Evolutionary conservation across 2,888 invertebrate species (phyloP).

Genomic region (Orthosia cruda): DNA sequence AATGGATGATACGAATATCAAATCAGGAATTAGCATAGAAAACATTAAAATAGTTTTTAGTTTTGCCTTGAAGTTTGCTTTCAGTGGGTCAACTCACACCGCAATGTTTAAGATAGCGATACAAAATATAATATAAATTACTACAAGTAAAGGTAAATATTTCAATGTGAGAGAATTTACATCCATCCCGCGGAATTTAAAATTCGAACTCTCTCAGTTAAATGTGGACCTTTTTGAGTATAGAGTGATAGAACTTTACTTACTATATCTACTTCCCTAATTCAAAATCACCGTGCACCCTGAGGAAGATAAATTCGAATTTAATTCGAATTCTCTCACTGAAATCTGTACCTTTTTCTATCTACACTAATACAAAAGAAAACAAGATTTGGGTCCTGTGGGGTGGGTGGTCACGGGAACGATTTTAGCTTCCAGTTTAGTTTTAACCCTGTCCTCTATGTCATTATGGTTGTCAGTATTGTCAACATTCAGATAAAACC

Average conservation of each 20-base stretch:
- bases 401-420: too few species aligned
- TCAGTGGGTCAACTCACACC: neutral
- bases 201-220: neutral
- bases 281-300: too few species aligned
- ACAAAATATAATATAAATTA: neutral
- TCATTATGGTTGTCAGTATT: neutral
- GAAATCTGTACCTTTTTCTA: too few species aligned
- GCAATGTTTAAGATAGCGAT: neutral
- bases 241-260: too few species aligned
- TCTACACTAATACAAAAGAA: too few species aligned
- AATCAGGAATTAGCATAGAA: constrained; percentile 28
- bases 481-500: neutral
- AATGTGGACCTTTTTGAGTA: neutral
- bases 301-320: too few species aligned
- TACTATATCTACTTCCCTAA: too few species aligned
- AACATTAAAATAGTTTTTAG: constrained; percentile 22
- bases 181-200: neutral
- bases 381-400: too few species aligned
- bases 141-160: neutral
- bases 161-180: neutral
- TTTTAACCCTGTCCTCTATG: too few species aligned
- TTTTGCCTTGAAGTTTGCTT: neutral
- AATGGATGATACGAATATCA: constrained; percentile 24
- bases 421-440: neutral
- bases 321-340: too few species aligned